Evolutionary conservation across 2,888 invertebrate species (phyloP), one percentile per base, ranked within the genome.

Genomic region (Drosophila anomalata): DNA sequence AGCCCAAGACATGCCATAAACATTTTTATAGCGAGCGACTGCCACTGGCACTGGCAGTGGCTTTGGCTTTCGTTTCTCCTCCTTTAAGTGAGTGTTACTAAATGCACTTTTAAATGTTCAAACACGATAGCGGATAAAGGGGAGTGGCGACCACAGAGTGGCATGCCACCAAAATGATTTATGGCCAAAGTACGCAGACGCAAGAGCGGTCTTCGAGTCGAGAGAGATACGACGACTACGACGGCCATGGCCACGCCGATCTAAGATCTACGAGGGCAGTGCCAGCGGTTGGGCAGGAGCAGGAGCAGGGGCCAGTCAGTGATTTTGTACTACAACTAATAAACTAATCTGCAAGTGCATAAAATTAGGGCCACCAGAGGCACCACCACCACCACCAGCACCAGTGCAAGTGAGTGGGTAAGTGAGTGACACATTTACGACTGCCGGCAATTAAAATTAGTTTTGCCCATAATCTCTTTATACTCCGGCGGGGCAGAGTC

Each of bases 11-110:
- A 89, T 88, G 87, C 84, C 77, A 88, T 82, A 89, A 87, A 87
- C 79, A 86, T 78, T 88, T 87, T 87, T 86, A 87, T 89, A 84
- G 87, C 87, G 78, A 61, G 61, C 46, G 61, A 71, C 20, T 22
- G 12, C 9, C 1, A 9, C 8, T 29, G 29, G 29, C 8, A 9
- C 26, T 26, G 26, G 24, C 6, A 6, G 3, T 5, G 24, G 26
- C 3, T 9, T 12, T 9, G 4, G 51, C 26, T 39, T 59, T 44
- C 36, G 68, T 9, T 17, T 22, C 46, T 66, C 17, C 44, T 65
- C 67, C 67, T 65, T 89, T 89, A 90, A 89, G 89, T 90, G 80
- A 89, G 90, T 89, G 90, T 90, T 90, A 88, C 89, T 89, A 89
- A 89, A 90, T 90, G 89, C 83, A 88, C 87, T 85, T 85, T 89